Conservation (phyloP, 2,797 vertebrate genomes). For the Xerus rutilus region DNA sequence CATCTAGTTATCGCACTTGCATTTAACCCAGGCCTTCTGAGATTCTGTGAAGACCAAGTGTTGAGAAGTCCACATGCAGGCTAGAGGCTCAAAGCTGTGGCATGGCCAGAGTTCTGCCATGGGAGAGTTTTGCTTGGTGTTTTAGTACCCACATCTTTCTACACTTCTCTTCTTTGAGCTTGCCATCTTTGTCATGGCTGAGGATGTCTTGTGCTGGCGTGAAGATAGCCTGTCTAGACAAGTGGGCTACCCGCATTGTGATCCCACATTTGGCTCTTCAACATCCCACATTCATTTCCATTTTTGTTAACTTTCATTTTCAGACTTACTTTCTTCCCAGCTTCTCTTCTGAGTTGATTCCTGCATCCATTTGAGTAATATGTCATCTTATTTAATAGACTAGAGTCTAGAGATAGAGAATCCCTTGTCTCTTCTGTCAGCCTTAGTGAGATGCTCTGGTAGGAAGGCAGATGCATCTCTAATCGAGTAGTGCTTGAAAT, state of each 20-base stretch:
- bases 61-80: no score
- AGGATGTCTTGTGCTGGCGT: not conserved
- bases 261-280: not conserved
- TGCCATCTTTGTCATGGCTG: not conserved
- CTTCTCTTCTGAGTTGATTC: not conserved
- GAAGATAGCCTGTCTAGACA: not conserved
- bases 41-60: not conserved
- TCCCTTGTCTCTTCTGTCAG: not conserved
- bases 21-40: not conserved
- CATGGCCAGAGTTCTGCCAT: accelerated
- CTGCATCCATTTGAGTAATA: not conserved
- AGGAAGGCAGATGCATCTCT: not conserved
- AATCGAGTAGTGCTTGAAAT: not conserved
- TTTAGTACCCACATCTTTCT: not conserved
- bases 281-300: not conserved
- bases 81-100: accelerated
- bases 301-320: not conserved
- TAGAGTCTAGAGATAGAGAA: not conserved
- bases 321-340: not conserved
- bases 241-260: accelerated
- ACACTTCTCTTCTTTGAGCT: not conserved
- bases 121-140: not conserved
- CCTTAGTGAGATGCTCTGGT: no score
- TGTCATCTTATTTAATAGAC: not conserved
- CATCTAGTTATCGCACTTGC: not conserved